Conservation (phyloP, 2,797 vertebrate genomes). For the Oreonectes daqikongensis region DNA sequence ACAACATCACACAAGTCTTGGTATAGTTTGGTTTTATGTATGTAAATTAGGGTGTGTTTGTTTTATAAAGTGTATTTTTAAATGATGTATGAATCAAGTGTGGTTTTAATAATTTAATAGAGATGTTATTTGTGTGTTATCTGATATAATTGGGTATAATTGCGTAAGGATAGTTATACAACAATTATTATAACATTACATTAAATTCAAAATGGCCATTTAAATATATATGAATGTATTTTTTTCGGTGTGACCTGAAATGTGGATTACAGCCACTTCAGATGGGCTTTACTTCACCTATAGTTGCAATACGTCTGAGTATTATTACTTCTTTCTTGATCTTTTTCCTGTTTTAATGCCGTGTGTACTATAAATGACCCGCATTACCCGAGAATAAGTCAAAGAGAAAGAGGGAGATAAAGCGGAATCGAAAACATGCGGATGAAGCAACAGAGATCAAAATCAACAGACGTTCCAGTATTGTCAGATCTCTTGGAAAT, state of each 20-base stretch:
- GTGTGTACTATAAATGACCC: not conserved
- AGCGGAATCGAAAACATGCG: not conserved
- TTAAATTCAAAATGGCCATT: not conserved
- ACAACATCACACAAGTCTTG: not conserved
- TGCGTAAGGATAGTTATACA: not conserved
- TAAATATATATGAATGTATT: not conserved
- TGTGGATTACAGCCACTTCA: not conserved
- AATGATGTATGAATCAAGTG: not conserved
- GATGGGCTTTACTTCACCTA: too few relatives aligned
- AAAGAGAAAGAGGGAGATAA: not conserved
- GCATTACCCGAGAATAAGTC: not conserved
- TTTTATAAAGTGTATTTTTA: not conserved
- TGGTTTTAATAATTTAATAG: not conserved
- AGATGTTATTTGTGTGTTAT: not conserved
- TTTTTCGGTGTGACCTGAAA: not conserved
- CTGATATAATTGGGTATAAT: conserved; percentile 2
- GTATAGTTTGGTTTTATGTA: not conserved
- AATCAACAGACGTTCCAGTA: too few relatives aligned
- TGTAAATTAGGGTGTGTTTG: not conserved
- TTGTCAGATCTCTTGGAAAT: too few relatives aligned
- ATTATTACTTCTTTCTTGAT: too few relatives aligned
- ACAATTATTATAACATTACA: not conserved
- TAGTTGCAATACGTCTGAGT: not conserved
- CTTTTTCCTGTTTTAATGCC: too few relatives aligned
- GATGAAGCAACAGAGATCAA: too few relatives aligned